Evolutionary conservation across 1,140 invertebrate genomes (phyloP), one percentile per base, ranked within the genome.

Genomic region (Lepidurus couesii): DNA sequence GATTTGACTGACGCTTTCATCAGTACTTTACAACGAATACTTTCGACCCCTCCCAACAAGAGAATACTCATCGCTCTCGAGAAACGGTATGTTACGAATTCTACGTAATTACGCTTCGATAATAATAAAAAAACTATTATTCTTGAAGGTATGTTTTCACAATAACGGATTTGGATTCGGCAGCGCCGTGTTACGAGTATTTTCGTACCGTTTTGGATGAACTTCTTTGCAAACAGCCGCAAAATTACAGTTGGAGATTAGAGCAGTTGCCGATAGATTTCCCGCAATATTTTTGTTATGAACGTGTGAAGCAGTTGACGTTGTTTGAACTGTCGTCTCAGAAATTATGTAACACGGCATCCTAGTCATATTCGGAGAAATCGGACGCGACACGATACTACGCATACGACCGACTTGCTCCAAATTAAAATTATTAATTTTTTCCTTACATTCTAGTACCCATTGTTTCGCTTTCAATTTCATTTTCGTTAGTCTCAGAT

Each of bases 151-250:
- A 90, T 83, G 93, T 95, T 5, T 95, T 95, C 81, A 95, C 93
- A 6, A 84, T 93, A 78, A 87, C 89, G 1, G 92, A 95, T 82
- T 88, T 93, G 82, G 92, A 95, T 80, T 89, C 90, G 0, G 89
- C 90, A 34, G 92, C 94, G 5, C 93, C 93, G 0, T 94, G 93
- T 86, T 95, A 92, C 82, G 93, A 94, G 82, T 91, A 93, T 85
- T 95, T 95, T 85, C 83, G 42, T 26, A 79, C 24, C 21, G 44
- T 76, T 79, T 42, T 77, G 79, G 47, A 81, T 44, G 79, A 80
- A 77, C 73, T 81, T 53, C 75, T 77, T 11, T 76, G 34, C 76
- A 76, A 79, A 65, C 78, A 78, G 10, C 73, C 75, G 11, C 45
- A 74, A 21, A 24, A 53, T 13, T 75, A 79, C 42, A 78, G 80